Base-by-base conservation (phyloP, 2,797 vertebrate species). In the Novumbra hubbsi region DNA sequence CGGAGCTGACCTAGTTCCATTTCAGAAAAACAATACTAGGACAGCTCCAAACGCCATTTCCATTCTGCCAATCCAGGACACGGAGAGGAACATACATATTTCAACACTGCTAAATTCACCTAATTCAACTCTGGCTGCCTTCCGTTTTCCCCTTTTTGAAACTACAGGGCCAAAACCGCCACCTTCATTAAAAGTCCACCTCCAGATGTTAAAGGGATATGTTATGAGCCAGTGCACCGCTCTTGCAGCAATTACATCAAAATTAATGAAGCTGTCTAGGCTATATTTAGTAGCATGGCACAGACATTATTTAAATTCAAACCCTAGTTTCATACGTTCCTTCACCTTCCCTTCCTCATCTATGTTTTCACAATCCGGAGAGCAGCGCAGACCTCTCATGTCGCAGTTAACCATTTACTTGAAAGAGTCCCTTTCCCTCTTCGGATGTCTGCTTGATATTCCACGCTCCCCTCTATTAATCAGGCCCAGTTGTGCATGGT, bases 201-300 rank as follows among this genome's bases (percentile, higher is more conserved):
- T 80, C 71, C 67, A 71, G 75, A 75, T 75, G 76, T 78, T 81
- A 80, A 83, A 82, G 78, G 75, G 74, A 80, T 84, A 78, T 76
- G 63, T 81, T 78, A 77, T 70, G 78, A 84, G 70, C 74, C 69
- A 27, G 65, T 64, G 38, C 34, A 60, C 24, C 55, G 24, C 55
- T 24, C 55, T 6, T 11, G 55, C 55, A 60, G 55, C 55, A 60
- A 60, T 24, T 21, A 60, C 55, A 24, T 27, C 21, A 14, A 60
- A 60, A 27, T 24, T 14, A 24, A 60, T 60, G 21, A 24, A 60
- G 55, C 55, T 27, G 55, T 24, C 55, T 24, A 60, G 21, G 55
- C 55, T 12, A 57, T 60, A 60, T 60, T 60, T 60, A 60, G 55
- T 24, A 60, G n/a, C 8, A 60, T 24, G 11, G 55, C 21, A 27